Evolutionary conservation across 30 jellyfish, hydroid and myxozoan species (phyloP).

Genomic region (Nemopilema nomurai): DNA sequence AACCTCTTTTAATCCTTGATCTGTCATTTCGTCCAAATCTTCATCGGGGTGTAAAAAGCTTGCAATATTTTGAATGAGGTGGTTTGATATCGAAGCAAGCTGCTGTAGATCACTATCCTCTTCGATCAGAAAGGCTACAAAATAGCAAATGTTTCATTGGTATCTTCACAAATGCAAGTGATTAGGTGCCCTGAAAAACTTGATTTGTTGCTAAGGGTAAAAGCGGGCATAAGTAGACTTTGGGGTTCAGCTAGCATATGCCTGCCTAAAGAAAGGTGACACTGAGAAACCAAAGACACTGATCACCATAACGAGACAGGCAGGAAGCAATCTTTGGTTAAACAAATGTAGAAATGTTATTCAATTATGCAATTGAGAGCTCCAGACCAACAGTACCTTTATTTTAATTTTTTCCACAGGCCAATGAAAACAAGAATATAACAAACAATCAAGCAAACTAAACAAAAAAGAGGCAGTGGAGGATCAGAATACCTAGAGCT

Average conservation of each 20-base stretch:
- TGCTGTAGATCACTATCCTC: conserved; percentile 85
- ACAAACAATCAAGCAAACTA: not conserved
- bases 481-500: conserved; percentile 74
- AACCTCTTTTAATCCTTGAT: conserved; percentile 70
- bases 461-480: not conserved
- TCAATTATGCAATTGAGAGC: no score
- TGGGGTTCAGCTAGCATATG: no score
- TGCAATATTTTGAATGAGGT: conserved; percentile 80
- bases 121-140: conserved; percentile 82
- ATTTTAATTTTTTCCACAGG: no score
- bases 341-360: no score
- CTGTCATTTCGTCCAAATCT: conserved; percentile 56
- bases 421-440: not conserved
- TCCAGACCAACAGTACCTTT: no score
- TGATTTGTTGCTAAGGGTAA: no score
- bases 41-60: conserved; percentile 39
- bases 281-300: no score
- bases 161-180: not conserved
- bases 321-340: no score
- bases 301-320: no score
- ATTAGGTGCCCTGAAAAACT: no score
- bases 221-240: no score
- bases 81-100: conserved; percentile 89
- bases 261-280: no score
- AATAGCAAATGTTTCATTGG: not conserved